Evolutionary conservation across 2,888 invertebrate species (phyloP), one percentile per base, ranked within the genome.

Genomic region (Junonia oenone): DNA sequence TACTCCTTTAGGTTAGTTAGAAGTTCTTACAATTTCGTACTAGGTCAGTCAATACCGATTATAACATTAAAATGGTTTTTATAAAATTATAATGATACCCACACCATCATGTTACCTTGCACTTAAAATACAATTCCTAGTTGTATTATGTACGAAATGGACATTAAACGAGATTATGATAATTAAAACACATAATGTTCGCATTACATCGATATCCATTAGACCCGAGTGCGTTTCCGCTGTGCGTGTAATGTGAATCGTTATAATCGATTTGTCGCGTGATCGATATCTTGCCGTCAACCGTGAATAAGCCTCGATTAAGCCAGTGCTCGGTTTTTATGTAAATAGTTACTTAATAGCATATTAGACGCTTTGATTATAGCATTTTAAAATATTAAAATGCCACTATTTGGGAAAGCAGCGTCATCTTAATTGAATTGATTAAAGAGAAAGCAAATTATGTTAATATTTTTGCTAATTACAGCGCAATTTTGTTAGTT

Each of bases 211-310:
- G 6, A 1, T 37, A 3, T 19, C 19, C 17, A 40, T 4, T 22
- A 19, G 51, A 19, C 26, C 5, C 17, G 35, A 14, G 19, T 35
- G 48, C 35, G 17, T 46, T 45, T 19, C 15, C 26, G 47, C 50
- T 27, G 43, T 3, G 55, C 33, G 58, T 55, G 45, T 47, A 43
- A 48, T 33, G 51, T 48, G 48, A 17, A 29, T 43, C 48, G 45
- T 17, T 45, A 47, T 38, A 51, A 57, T 59, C 59, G 59, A 57
- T 55, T 57, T 53, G 49, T 56, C 55, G 62, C 59, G 53, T 56
- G 61, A 61, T 59, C 56, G 54, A 52, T 55, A 45, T 47, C 40
- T 45, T 47, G 35, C 38, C 47, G 45, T 48, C 37, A 37, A 57
- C 46, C 53, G 48, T 57, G 53, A 55, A 59, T 26, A 59, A 61